These are phyloP conservation scores for Echeneis naucrates DNA, from an alignment of 2,797 vertebrate genomes.

Conservation along the genomic window DNA sequence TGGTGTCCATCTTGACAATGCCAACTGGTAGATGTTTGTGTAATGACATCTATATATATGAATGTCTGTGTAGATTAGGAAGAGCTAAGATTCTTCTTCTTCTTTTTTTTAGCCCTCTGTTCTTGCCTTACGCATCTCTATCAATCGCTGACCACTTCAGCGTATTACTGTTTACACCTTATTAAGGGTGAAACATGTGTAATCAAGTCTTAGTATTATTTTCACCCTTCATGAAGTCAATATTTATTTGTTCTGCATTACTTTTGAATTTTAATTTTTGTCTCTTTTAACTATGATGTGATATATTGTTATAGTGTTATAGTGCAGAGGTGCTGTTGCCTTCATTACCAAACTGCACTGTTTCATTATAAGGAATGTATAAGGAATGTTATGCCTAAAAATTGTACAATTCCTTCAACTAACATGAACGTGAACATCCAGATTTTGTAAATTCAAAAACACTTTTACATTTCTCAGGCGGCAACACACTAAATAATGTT, in stretches of 20 bases:
- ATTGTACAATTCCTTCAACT: neutral
- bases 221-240: too few relatives aligned
- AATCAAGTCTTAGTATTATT: neutral
- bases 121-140: slow-evolving; percentile 30
- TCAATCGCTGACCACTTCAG: slow-evolving; percentile 7
- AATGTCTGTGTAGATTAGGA: slow-evolving; percentile 6
- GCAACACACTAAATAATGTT: neutral
- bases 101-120: neutral
- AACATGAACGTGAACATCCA: neutral
- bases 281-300: too few relatives aligned
- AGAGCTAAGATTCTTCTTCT: slow-evolving; percentile 18
- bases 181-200: neutral
- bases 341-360: too few relatives aligned
- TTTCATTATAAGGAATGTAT: neutral
- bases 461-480: slow-evolving; percentile 16
- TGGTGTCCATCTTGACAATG: slow-evolving; percentile 59
- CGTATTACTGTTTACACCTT: neutral
- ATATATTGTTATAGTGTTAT: too few relatives aligned
- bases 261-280: neutral
- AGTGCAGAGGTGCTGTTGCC: too few relatives aligned
- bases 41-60: slow-evolving; percentile 44
- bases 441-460: neutral
- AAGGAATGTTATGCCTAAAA: too few relatives aligned
- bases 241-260: too few relatives aligned
- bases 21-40: slow-evolving; percentile 67